phyloP scores from a whole-genome alignment of 2,888 invertebrate genomes.

The Drosophila mettleri region DNA sequence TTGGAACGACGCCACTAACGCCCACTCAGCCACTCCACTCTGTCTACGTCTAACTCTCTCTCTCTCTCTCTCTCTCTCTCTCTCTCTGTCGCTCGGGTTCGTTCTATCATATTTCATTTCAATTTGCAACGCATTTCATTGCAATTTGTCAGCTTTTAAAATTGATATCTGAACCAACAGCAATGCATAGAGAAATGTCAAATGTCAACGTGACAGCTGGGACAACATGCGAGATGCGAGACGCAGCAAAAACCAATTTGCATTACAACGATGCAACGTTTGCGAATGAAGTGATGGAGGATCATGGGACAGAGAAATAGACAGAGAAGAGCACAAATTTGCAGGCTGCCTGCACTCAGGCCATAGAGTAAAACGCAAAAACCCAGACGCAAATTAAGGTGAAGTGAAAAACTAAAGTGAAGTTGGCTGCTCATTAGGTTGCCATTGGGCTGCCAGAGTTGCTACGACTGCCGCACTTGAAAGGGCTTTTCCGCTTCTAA shows the following conservation, averaged over 20 bases:
- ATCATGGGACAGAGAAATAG: not conserved
- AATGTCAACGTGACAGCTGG: conserved; percentile 58
- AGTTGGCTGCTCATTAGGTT: conserved; percentile 47
- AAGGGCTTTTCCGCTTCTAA: conserved; percentile 2
- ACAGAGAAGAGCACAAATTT: not conserved
- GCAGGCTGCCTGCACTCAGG: conserved; percentile 4
- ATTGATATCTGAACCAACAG: conserved; percentile 56
- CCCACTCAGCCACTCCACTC: not conserved
- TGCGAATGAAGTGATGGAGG: conserved; percentile 1
- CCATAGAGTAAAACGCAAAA: conserved; percentile 8
- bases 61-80: not conserved
- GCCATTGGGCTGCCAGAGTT: conserved; percentile 31
- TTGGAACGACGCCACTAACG: conserved; percentile 12
- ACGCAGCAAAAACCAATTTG: conserved; percentile 54
- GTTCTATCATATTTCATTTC: conserved; percentile 26
- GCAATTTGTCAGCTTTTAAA: conserved; percentile 61
- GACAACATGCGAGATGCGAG: conserved; percentile 44
- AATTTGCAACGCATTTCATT: conserved; percentile 51
- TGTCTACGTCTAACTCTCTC: not conserved
- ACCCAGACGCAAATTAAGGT: conserved; percentile 21
- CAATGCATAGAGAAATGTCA: conserved; percentile 42
- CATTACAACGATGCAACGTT: conserved; percentile 35
- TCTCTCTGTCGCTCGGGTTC: not conserved
- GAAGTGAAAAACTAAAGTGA: conserved; percentile 21
- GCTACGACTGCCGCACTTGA: conserved; percentile 16